Conservation (phyloP, 2,113 vertebrate species). For the Macrotus californicus region DNA sequence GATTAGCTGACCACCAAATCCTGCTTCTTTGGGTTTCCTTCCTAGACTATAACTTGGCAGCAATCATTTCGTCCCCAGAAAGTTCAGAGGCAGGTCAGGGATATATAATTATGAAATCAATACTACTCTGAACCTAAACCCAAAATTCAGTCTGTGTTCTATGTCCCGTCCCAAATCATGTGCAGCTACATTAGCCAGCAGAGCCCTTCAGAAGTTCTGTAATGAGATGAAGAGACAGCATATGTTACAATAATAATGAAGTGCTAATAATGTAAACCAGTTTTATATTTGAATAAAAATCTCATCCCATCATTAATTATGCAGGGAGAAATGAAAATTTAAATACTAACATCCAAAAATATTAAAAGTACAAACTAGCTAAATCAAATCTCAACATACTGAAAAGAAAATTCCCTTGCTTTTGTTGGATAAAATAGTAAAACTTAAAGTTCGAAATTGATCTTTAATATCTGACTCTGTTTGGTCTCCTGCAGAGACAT, state of each 20-base stretch:
- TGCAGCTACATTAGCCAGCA: neutral
- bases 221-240: neutral
- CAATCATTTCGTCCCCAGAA: neutral
- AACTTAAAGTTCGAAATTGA: neutral
- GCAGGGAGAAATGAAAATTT: neutral
- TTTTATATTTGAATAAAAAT: neutral
- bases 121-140: neutral
- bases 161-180: neutral
- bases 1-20: neutral
- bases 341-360: neutral
- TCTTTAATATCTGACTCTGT: neutral
- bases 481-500: neutral
- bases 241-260: neutral
- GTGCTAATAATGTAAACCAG: neutral
- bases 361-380: neutral
- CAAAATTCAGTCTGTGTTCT: neutral
- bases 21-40: neutral
- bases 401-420: neutral
- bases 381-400: slow-evolving; percentile 4
- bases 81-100: neutral
- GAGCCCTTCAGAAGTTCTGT: neutral
- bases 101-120: neutral
- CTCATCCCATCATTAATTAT: neutral
- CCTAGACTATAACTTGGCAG: neutral
- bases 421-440: neutral